Conservation (phyloP, 2,888 invertebrate genomes). For the Lamproptera curius region DNA sequence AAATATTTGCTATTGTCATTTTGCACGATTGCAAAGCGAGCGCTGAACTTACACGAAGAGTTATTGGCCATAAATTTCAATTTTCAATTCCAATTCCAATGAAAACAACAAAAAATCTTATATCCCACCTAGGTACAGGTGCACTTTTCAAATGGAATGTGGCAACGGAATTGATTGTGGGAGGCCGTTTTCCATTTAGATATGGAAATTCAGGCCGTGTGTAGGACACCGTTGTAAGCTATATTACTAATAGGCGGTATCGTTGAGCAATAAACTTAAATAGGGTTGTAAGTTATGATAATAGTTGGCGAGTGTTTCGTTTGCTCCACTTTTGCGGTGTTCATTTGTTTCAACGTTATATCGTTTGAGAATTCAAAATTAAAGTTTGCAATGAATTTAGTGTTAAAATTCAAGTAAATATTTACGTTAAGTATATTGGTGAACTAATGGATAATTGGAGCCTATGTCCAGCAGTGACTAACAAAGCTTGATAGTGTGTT, state of each 20-base stretch:
- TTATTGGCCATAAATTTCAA: conserved; percentile 42
- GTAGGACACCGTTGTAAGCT: conserved; percentile 49
- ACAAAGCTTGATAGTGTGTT: no score
- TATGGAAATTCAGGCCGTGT: conserved; percentile 67
- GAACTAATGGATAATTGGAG: no score
- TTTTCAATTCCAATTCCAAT: conserved; percentile 46
- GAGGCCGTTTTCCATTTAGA: conserved; percentile 72
- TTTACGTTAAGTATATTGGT: no score
- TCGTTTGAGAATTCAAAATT: no score
- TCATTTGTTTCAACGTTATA: no score
- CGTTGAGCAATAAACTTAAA: conserved; percentile 24
- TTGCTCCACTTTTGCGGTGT: background rate
- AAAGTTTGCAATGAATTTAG: no score
- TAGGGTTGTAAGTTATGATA: no score
- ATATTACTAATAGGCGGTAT: conserved; percentile 47
- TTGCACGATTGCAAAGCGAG: conserved; percentile 20
- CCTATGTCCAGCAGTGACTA: no score
- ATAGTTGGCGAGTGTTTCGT: no score
- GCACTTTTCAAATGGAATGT: conserved; percentile 70
- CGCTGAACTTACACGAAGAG: conserved; percentile 18
- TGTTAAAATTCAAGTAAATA: no score
- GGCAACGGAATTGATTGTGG: conserved; percentile 69
- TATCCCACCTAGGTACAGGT: conserved; percentile 58
- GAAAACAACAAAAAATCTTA: conserved; percentile 49
- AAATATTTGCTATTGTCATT: conserved; percentile 22